Evolutionary conservation across 2,113 vertebrate genomes (phyloP).

Genomic region (Orientallactaga bullata): DNA sequence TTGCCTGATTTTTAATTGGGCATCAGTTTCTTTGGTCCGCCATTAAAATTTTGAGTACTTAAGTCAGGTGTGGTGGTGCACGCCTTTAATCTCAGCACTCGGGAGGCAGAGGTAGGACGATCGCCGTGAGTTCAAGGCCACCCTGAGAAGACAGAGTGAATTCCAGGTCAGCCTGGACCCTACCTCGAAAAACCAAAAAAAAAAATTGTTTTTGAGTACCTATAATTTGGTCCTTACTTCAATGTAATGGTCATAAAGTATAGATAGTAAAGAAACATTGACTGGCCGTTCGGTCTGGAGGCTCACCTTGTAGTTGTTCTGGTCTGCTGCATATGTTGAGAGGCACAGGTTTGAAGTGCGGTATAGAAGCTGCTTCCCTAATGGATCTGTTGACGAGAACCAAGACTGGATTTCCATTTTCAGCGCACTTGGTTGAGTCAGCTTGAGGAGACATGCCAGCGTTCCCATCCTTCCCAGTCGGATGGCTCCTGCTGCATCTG

Average conservation of each 20-base stretch:
- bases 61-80: too few relatives aligned
- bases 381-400: neutral
- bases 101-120: too few relatives aligned
- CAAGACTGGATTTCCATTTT: neutral
- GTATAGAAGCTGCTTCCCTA: neutral
- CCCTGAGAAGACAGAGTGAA: too few relatives aligned
- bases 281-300: neutral
- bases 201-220: neutral
- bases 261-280: neutral
- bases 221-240: neutral
- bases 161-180: too few relatives aligned
- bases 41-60: slow-evolving; percentile 2
- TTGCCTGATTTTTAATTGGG: slow-evolving; percentile 27
- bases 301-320: neutral
- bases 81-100: too few relatives aligned
- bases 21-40: slow-evolving; percentile 12
- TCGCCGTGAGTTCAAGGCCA: too few relatives aligned
- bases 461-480: neutral
- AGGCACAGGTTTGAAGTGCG: neutral
- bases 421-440: neutral
- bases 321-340: neutral
- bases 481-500: neutral
- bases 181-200: too few relatives aligned
- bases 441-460: neutral
- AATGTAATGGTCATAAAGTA: neutral